Base-by-base conservation (phyloP, 2,888 invertebrate species). In the Beris morrisii region DNA sequence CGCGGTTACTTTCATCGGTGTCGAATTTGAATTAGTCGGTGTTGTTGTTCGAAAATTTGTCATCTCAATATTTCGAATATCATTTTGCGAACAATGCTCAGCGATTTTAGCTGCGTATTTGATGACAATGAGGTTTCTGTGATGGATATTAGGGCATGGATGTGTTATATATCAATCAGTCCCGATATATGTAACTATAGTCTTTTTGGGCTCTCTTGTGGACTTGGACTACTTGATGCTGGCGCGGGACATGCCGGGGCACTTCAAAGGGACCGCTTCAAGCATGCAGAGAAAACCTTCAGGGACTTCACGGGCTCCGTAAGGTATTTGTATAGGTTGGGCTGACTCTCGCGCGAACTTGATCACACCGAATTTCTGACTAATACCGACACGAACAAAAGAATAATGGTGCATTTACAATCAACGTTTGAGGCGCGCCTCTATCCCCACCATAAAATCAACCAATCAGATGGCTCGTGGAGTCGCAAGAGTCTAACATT, bases 121-220 rank as follows among this genome's bases (percentile, higher is more conserved):
- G 58, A 38, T 13, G 6, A 22, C 38, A 13, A 32, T 15, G 15
- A 22, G 45, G 64, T 61, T 72, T 72, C 73, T 71, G 44, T 69
- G 72, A 71, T 72, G 72, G 69, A 57, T 50, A 80, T 78, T 74
- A 77, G 74, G 79, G 79, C 79, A 80, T 80, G 73, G 80, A 79
- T 78, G 80, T 79, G 73, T 80, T 80, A 73, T 78, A 79, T 78
- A 79, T 78, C 78, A 81, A 81, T 81, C 81, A 81, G 79, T 81
- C 81, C 77, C 81, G 79, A 75, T 81, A 81, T 75, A 81, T 81
- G 72, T 81, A 81, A 72, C 81, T 81, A 76, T 81, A 81, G 74
- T 81, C n/a, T 81, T 77, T 81, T 81, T 70, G 81, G 81, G 77
- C 81, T 81, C 75, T 81, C 81, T 75, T 81, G 81, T 75, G 81